A percentile compares a stretch with the other conserved stretches of the same genome.
phyloP scores from a whole-genome alignment of 2,888 invertebrate species.

The Oxystoma pomonae region DNA sequence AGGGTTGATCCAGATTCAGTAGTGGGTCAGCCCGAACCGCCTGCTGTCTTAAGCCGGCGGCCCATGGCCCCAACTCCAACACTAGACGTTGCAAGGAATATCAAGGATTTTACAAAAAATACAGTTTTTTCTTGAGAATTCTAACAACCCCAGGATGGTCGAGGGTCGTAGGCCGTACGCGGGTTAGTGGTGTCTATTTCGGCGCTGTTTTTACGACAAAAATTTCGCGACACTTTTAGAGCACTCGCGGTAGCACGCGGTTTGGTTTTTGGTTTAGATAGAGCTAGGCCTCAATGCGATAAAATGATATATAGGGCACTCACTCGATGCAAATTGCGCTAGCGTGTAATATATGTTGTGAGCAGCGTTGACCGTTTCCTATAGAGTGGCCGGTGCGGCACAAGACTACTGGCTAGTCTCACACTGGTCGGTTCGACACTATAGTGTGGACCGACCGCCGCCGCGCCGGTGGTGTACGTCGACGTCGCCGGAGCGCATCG shows the following conservation, averaged over 20 bases:
- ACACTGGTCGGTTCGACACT: not conserved
- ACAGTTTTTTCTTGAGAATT: not conserved
- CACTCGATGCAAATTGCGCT: too few species aligned
- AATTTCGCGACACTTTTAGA: too few species aligned
- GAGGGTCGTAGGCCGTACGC: too few species aligned
- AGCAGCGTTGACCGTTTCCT: not conserved
- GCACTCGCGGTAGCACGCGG: not conserved
- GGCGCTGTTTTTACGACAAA: too few species aligned
- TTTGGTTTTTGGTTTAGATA: not conserved
- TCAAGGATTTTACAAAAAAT: not conserved
- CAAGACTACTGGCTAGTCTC: not conserved
- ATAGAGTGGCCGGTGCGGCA: not conserved
- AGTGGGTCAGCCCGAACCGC: not conserved
- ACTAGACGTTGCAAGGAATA: not conserved
- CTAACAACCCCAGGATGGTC: not conserved
- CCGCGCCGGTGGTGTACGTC: not conserved
- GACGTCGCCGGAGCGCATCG: not conserved
- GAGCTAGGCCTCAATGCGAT: too few species aligned
- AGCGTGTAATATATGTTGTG: too few species aligned
- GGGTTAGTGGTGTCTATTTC: too few species aligned
- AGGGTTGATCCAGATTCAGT: too few species aligned
- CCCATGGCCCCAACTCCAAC: not conserved
- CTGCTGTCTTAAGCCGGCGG: not conserved
- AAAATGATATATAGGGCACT: too few species aligned
- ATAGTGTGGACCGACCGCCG: not conserved